Evolutionary conservation across 2,113 vertebrate genomes (phyloP).

Genomic region (Poecile atricapillus): DNA sequence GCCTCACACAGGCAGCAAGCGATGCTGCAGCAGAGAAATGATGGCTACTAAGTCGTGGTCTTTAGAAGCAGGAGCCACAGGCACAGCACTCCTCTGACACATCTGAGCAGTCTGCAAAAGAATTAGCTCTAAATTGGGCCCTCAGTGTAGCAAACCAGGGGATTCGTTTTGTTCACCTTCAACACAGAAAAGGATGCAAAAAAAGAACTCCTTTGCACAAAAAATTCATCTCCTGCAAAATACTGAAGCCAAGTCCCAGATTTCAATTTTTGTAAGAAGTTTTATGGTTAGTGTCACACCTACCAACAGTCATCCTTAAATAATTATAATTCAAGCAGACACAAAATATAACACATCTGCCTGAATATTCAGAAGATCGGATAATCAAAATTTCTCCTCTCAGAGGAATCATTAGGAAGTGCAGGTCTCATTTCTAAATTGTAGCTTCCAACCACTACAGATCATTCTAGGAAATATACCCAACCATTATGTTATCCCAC

Average conservation of each 20-base stretch:
- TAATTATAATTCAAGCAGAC: not conserved
- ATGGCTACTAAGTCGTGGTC: not conserved
- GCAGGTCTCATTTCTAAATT: not conserved
- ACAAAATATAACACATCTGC: not conserved
- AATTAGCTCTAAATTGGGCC: not conserved
- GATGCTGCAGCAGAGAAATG: not conserved
- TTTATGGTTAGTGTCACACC: not conserved
- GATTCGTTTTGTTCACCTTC: not conserved
- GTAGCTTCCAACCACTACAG: not conserved
- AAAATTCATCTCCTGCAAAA: not conserved
- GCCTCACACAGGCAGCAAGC: not conserved
- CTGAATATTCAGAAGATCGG: not conserved
- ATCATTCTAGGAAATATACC: not conserved
- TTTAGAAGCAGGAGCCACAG: not conserved
- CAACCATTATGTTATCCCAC: not conserved
- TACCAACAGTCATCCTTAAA: not conserved
- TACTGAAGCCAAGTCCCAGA: not conserved
- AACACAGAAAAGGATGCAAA: not conserved
- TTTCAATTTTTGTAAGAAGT: not conserved
- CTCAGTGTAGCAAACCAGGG: not conserved
- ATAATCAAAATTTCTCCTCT: slow-evolving; percentile 9
- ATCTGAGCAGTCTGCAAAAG: not conserved
- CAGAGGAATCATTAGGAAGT: not conserved
- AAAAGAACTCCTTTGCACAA: not conserved
- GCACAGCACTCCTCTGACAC: not conserved